Conservation (phyloP, 2,888 invertebrate species). For the Eilema depressum region DNA sequence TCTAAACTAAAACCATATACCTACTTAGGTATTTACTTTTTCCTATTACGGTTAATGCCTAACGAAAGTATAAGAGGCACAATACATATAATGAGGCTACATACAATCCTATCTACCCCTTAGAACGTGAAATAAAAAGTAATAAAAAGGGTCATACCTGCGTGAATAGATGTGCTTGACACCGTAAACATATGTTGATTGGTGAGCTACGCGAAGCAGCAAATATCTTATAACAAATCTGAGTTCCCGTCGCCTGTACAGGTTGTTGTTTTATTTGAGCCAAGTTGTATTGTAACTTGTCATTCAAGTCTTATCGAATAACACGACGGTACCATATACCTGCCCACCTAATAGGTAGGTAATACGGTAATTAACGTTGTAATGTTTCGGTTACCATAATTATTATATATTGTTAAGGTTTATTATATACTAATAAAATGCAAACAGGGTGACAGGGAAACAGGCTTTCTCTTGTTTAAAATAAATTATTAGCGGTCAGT, state of each 20-base stretch:
- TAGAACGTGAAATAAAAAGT: conserved; percentile 13
- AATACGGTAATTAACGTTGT: no score
- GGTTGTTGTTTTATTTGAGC: conserved; percentile 50
- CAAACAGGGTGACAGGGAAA: no score
- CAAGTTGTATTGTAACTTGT: neutral
- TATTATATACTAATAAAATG: neutral
- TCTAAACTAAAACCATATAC: no score
- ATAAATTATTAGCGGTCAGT: neutral
- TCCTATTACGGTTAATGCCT: no score
- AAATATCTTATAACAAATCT: conserved; percentile 72
- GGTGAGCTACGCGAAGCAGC: conserved; percentile 48
- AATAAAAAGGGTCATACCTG: conserved; percentile 51
- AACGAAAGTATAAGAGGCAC: no score
- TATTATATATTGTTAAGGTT: no score
- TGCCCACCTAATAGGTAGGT: no score
- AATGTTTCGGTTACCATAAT: no score
- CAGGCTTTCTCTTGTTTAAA: neutral
- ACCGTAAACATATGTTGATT: conserved; percentile 59
- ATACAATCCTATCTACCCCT: no score
- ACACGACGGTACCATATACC: neutral
- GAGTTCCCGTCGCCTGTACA: conserved; percentile 63
- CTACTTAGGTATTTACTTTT: no score
- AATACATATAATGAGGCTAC: no score
- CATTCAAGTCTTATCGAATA: neutral
- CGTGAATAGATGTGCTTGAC: conserved; percentile 65